Conservation (phyloP, 2,888 invertebrate genomes). For the Eristalis tenax region DNA sequence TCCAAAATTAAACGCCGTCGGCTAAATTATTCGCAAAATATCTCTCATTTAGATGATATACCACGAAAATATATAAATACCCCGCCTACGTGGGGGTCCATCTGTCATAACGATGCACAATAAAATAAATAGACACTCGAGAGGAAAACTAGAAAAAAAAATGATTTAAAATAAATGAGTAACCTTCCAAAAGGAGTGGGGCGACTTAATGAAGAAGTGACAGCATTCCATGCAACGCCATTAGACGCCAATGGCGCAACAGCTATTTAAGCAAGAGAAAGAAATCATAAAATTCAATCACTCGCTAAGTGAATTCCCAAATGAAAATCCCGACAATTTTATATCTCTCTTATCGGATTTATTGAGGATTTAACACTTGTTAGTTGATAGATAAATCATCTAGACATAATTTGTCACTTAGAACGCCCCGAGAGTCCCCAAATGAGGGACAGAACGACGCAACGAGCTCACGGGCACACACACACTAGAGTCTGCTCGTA, state of each 20-base stretch:
- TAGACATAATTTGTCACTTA: background rate
- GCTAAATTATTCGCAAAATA: background rate
- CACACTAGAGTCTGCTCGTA: background rate
- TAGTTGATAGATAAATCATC: slow-evolving; percentile 1
- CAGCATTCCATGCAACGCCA: background rate
- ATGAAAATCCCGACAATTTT: background rate
- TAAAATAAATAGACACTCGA: slow-evolving; percentile 11
- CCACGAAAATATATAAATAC: background rate
- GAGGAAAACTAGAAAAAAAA: background rate
- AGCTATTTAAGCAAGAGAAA: background rate
- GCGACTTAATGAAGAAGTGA: background rate
- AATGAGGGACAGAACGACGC: background rate
- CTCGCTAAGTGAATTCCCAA: background rate
- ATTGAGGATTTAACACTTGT: background rate
- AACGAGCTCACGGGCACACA: background rate
- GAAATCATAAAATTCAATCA: background rate
- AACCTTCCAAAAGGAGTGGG: background rate
- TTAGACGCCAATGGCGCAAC: background rate
- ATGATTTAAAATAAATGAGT: background rate
- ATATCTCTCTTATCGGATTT: background rate
- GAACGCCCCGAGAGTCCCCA: background rate
- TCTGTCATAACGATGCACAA: slow-evolving; percentile 31
- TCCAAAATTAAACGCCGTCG: background rate
- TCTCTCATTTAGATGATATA: slow-evolving; percentile 13
- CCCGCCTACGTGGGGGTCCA: background rate